Base-by-base conservation (phyloP, 2,113 vertebrate species). In the Indicator maculatus region DNA sequence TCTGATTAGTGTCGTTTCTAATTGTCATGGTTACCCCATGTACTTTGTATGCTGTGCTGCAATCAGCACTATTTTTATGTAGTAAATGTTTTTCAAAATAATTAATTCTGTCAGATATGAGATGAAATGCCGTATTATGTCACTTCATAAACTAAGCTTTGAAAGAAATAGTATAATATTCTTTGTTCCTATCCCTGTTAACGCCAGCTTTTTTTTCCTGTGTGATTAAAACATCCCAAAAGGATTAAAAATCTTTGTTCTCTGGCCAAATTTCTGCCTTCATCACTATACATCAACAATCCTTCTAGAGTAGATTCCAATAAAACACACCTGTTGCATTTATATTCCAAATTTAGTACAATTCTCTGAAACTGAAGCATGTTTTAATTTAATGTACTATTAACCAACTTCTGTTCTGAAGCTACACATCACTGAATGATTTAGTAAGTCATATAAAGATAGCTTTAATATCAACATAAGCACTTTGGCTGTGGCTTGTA, bases 291-390 rank as follows among this genome's bases (percentile, higher is more conserved):
- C n/a, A 55, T 18, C 55, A 90, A 67, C 86, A 94, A 86, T 74
- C 47, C 38, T 92, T 84, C 63, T 41, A 86, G 44, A 12, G 16
- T 55, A 87, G 66, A 66, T 63, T 76, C 53, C 59, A 90, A 53
- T 86, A 92, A 81, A 94, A 78, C 65, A 86, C 69, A 88, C 69
- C 83, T 81, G 65, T 82, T 93, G 27, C 61, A 75, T 81, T 90
- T 78, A 65, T 92, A 92, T 92, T 83, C 76, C 9, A 5, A 58
- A 0, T 7, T 77, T 56, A 74, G 41, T 74, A 52, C 86, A 75
- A 9, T 86, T 27, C 47, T 86, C 56, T 86, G 65, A 95, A 90
- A 13, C 11, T 50, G 47, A 21, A 71, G 33, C 81, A 28, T 78
- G 58, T 86, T 90, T 93, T 90, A 70, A 83, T 92, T 23, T 44